These are phyloP conservation scores for Merluccius polli DNA, from an alignment of 2,797 vertebrate species.

Conservation along the genomic window DNA sequence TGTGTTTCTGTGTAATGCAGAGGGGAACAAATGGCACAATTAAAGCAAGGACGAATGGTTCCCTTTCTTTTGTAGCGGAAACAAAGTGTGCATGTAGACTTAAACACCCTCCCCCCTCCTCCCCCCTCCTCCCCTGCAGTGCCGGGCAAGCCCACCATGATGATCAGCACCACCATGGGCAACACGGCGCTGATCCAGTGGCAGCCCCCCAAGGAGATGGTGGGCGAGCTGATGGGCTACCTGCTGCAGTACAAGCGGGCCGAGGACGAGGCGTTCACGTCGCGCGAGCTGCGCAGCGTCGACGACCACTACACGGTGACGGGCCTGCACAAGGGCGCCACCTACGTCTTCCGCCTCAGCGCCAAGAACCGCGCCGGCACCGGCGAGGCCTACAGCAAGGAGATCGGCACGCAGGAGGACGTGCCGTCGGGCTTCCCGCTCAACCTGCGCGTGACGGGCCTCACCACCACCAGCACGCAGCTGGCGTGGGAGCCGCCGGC, in stretches of 20 bases:
- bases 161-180: slow-evolving; percentile 92
- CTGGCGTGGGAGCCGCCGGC: slow-evolving; percentile 91
- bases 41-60: too few relatives aligned
- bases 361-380: slow-evolving; percentile 90
- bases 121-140: slow-evolving; percentile 65
- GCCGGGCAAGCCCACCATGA: slow-evolving; percentile 94
- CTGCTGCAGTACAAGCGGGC: slow-evolving; percentile 89
- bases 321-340: slow-evolving; percentile 91
- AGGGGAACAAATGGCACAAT: too few relatives aligned
- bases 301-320: slow-evolving; percentile 91
- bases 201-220: slow-evolving; percentile 96
- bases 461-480: slow-evolving; percentile 90
- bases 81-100: not conserved
- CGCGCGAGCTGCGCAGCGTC: slow-evolving; percentile 80
- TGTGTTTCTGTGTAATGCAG: too few relatives aligned
- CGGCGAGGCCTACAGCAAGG: slow-evolving; percentile 89
- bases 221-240: slow-evolving; percentile 94
- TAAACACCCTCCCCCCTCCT: not conserved
- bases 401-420: slow-evolving; percentile 87
- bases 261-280: slow-evolving; percentile 82
- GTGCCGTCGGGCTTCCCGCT: slow-evolving; percentile 86
- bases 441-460: slow-evolving; percentile 87
- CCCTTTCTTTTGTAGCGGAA: not conserved
- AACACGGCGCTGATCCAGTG: slow-evolving; percentile 97
- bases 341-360: slow-evolving; percentile 87